Percentiles rank a stretch among this genome's conserved stretches.
Conservation (phyloP, 2,888 invertebrate species). For the Dryadula phaetusa region DNA sequence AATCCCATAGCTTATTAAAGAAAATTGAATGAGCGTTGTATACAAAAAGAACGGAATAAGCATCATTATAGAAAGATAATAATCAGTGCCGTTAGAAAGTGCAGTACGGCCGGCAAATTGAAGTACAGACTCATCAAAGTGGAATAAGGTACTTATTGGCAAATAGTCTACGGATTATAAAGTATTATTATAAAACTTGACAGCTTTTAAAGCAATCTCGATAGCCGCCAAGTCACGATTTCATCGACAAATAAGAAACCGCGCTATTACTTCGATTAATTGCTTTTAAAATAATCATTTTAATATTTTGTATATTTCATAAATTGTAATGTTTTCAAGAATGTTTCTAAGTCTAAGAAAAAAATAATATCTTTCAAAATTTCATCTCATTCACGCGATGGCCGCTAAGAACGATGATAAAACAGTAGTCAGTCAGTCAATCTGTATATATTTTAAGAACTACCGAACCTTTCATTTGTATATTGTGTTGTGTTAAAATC, state of each 20-base stretch:
- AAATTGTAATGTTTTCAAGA: neutral
- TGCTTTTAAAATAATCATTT: slow-evolving; percentile 10
- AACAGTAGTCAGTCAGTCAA: too few relatives aligned
- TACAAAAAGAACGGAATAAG: slow-evolving; percentile 47
- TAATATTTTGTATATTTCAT: neutral
- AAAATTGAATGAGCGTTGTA: slow-evolving; percentile 44
- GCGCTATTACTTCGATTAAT: slow-evolving; percentile 8
- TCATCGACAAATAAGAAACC: slow-evolving; percentile 9
- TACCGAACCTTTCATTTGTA: too few relatives aligned
- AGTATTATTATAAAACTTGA: slow-evolving; percentile 39
- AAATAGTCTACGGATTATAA: slow-evolving; percentile 34
- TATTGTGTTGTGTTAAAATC: too few relatives aligned
- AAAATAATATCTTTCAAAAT: neutral
- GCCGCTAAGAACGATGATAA: too few relatives aligned
- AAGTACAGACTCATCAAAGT: slow-evolving; percentile 43
- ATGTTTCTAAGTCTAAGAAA: neutral
- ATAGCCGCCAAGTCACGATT: slow-evolving; percentile 32
- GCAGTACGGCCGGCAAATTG: slow-evolving; percentile 42
- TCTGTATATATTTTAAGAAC: too few relatives aligned
- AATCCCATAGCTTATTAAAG: slow-evolving; percentile 46
- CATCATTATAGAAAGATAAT: slow-evolving; percentile 49
- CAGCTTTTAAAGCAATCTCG: slow-evolving; percentile 38
- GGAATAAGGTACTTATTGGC: slow-evolving; percentile 46
- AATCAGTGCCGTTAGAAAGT: slow-evolving; percentile 49
- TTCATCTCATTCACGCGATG: too few relatives aligned